Base-by-base conservation (phyloP, 2,113 vertebrate genomes). In the Notothenia rossii region DNA sequence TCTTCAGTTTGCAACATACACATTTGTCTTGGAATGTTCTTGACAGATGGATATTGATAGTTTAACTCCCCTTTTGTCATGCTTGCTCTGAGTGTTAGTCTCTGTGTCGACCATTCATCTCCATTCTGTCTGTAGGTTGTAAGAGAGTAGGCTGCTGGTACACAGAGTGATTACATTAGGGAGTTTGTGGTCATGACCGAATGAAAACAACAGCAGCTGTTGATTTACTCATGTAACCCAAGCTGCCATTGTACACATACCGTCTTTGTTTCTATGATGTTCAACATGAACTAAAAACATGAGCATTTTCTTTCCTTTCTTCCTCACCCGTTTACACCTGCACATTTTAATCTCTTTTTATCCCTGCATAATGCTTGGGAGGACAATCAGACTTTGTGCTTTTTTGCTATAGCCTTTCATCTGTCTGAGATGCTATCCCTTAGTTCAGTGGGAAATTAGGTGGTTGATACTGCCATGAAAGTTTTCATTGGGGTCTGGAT, bases 401-500 rank as follows among this genome's bases (percentile, higher is more conserved):
- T 58, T 73, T 55, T 63, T 65, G 79, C 63, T 10, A 9, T 72
- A 51, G 54, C 67, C 70, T 83, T 86, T 90, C 73, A 79, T 84
- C 67, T 72, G 40, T 58, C 40, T 20, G 54, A 73, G 59, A 72
- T 25, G 49, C 2, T 29, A 45, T 61, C 51, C 65, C 48, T 79
- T 46, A 82, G 55, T 83, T 40, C 74, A 76, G 56, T 70, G 13
- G 51, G 83, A 85, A 79, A 84, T 75, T 75, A 79, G 87, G 69
- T 79, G 81, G 61, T 59, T 75, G 74, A 85, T 63, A 59, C 25
- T 78, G 74, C 29, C 77, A 20, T 84, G 59, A 75, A 85, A 86
- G 85, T 85, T 90, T 91, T 90, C 72, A 86, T 72, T 25, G 56
- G 17, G 48, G 43, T 82, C 50, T 69, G 72, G 68, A 88, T 77